phyloP scores from a whole-genome alignment of 2,113 vertebrate genomes.

The Tylochromis polylepis region DNA sequence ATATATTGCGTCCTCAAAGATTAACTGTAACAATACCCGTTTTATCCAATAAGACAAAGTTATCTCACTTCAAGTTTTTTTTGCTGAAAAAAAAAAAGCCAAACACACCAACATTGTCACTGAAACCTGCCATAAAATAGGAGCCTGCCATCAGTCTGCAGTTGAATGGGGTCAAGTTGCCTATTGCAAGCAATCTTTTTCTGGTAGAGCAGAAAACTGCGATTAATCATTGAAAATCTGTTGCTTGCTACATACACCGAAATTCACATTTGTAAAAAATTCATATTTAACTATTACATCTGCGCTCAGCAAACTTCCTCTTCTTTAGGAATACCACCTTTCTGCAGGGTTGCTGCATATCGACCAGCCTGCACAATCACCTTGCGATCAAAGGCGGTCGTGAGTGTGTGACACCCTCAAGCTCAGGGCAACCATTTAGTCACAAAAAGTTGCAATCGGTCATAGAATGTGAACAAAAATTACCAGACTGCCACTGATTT shows the following conservation, averaged over 20 bases:
- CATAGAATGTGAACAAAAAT: neutral
- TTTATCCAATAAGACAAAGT: neutral
- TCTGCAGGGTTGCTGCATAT: neutral
- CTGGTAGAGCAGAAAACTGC: neutral
- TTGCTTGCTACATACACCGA: neutral
- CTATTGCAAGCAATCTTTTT: neutral
- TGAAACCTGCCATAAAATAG: neutral
- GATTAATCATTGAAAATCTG: neutral
- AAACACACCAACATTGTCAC: neutral
- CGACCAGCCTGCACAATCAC: rapidly evolving
- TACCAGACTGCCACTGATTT: neutral
- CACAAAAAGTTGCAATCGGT: neutral
- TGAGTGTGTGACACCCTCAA: neutral
- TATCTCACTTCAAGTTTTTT: neutral
- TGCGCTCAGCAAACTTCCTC: neutral
- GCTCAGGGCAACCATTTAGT: neutral
- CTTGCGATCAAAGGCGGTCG: neutral
- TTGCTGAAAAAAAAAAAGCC: neutral
- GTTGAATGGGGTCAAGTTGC: neutral
- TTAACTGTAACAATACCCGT: neutral
- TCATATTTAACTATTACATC: neutral
- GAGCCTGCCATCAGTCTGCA: neutral
- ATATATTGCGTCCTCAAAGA: neutral
- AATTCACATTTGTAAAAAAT: neutral
- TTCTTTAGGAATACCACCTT: neutral